Base-by-base conservation (phyloP, 1,140 invertebrate species). In the Condylostylus longicornis region DNA sequence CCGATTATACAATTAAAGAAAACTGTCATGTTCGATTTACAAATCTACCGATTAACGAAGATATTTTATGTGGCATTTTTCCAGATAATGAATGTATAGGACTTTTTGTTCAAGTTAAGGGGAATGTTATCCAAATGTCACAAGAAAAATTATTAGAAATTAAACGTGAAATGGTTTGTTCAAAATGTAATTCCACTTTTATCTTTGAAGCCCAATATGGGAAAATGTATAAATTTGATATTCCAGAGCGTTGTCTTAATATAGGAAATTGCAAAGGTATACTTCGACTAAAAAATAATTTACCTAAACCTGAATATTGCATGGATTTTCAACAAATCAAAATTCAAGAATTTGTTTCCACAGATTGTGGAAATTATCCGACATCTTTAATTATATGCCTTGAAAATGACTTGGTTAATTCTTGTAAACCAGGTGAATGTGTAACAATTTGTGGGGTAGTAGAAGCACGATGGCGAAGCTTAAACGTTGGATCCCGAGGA, bases 241-340 rank as follows among this genome's bases (percentile, higher is more conserved):
- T 68, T 29, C 77, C 77, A 12, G 53, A 40, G 18, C 68, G 62
- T 49, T 82, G 79, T 65, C 51, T 57, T 2, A 78, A 76, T 58
- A 62, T 69, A 25, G 61, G 28, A 5, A 52, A 58, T 21, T 77
- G 76, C 58, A 66, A 58, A 47, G 61, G 67, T 49, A 63, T 60
- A 12, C 58, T 47, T 61, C 53, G 40, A 53, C 66, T 19, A 66
- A 69, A 39, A 52, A 65, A 55, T 74, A 27, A 65, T 72, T 33
- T 68, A 72, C 37, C 30, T 8, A 22, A 22, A 17, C 18, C 30
- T 45, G 64, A 71, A 37, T 72, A 79, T 51, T 87, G 75, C 53
- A 75, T 75, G 45, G 87, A 93, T 67, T 90, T 85, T 63, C 87
- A 91, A 64, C 87, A 93, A 70, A 75, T 93, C 14, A 88, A 86